These are phyloP conservation scores for Heliconius ethilla DNA, from an alignment of 2,888 invertebrate genomes.

Conservation along the genomic window DNA sequence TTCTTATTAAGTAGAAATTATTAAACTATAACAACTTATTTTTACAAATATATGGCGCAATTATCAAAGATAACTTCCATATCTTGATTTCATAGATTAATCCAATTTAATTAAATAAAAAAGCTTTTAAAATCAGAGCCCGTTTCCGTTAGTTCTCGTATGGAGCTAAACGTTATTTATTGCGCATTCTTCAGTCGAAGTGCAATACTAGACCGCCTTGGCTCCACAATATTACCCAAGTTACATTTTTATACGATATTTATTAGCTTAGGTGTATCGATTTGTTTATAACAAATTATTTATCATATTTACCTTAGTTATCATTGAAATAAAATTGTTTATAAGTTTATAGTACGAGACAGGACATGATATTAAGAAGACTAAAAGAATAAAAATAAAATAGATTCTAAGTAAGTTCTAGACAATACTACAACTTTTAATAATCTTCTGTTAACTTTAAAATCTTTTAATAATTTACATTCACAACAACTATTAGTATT, in stretches of 20 bases:
- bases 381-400: too few relatives aligned
- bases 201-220: slow-evolving; percentile 28
- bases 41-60: not conserved
- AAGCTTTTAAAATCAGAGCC: slow-evolving; percentile 4
- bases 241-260: slow-evolving; percentile 6
- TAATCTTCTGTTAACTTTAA: too few relatives aligned
- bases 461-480: too few relatives aligned
- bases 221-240: slow-evolving; percentile 9
- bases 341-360: too few relatives aligned
- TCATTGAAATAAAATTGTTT: too few relatives aligned
- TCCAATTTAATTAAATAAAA: slow-evolving; percentile 11
- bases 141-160: slow-evolving; percentile 30
- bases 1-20: not conserved
- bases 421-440: too few relatives aligned
- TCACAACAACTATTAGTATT: too few relatives aligned
- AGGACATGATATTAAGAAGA: too few relatives aligned
- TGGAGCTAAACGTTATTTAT: slow-evolving; percentile 25
- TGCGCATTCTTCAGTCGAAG: slow-evolving; percentile 8
- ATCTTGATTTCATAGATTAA: slow-evolving; percentile 7
- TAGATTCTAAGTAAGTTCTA: too few relatives aligned
- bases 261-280: too few relatives aligned
- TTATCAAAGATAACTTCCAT: not conserved
- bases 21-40: too few relatives aligned
- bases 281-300: not conserved
- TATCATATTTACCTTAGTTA: not conserved